These are phyloP conservation scores for Tringa solitaria DNA, from an alignment of 2,113 vertebrate species.

Conservation along the genomic window DNA sequence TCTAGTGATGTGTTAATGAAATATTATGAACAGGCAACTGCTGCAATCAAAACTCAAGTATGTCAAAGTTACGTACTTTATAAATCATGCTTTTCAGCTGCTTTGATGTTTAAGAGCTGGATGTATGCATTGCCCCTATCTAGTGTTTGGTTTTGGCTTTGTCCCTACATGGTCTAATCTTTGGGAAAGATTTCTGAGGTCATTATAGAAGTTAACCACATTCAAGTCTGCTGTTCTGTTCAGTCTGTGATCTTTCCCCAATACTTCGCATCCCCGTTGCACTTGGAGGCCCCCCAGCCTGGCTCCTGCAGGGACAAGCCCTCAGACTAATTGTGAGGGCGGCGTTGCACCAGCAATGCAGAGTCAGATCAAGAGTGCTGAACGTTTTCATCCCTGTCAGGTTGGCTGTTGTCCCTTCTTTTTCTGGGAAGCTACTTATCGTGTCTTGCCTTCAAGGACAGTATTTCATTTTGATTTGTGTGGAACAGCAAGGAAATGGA, in stretches of 20 bases:
- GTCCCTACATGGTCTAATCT: not conserved
- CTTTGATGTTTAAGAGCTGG: not conserved
- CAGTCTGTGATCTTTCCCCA: not conserved
- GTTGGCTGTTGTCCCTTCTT: not conserved
- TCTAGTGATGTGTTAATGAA: not conserved
- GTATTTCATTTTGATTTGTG: slow-evolving; percentile 41
- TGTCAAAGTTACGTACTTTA: not conserved
- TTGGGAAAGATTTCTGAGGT: not conserved
- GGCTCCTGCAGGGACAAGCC: too few species aligned
- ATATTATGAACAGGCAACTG: not conserved
- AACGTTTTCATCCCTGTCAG: fast-evolving
- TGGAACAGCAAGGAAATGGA: not conserved
- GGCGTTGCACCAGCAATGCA: not conserved
- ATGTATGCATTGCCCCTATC: not conserved
- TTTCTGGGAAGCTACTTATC: not conserved
- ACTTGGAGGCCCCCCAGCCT: fast-evolving
- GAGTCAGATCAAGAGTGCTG: not conserved
- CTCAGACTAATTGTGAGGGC: fast-evolving
- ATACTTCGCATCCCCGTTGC: not conserved
- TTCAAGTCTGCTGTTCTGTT: not conserved
- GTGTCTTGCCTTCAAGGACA: not conserved
- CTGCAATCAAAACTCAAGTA: not conserved
- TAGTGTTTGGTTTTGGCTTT: not conserved
- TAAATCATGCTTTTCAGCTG: not conserved
- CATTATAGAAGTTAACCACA: not conserved